phyloP scores from a whole-genome alignment of 2,888 invertebrate species.

The Himalopsyche anomala region DNA sequence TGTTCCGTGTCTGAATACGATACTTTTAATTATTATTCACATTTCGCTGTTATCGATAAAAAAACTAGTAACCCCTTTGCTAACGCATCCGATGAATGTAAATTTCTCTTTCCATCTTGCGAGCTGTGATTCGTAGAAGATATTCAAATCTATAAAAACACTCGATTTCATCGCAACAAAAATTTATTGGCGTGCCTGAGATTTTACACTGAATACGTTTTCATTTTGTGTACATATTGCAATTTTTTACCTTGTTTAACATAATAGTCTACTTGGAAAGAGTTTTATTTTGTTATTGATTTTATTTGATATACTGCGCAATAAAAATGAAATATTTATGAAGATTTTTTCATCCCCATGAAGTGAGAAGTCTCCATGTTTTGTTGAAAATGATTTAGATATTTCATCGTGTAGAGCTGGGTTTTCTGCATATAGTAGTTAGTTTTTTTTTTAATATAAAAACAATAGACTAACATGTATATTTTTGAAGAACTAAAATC shows the following conservation, averaged over 20 bases:
- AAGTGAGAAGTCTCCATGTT: too few relatives aligned
- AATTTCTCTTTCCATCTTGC: slow-evolving; percentile 57
- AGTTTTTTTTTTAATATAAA: too few relatives aligned
- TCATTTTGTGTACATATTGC: neutral
- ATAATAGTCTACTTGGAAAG: neutral
- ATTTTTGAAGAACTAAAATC: too few relatives aligned
- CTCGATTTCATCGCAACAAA: slow-evolving; percentile 51
- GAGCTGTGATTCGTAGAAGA: neutral
- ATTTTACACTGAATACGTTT: neutral
- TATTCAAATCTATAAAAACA: slow-evolving; percentile 46
- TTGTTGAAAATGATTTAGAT: too few relatives aligned
- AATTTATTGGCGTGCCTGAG: slow-evolving; percentile 7
- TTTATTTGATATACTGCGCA: too few relatives aligned
- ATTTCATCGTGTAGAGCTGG: too few relatives aligned
- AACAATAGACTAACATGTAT: too few relatives aligned
- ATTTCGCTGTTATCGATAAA: slow-evolving; percentile 38
- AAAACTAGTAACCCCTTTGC: slow-evolving; percentile 59
- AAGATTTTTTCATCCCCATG: too few relatives aligned
- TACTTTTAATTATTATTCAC: neutral
- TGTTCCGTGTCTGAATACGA: neutral
- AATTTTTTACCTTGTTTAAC: neutral
- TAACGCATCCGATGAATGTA: slow-evolving; percentile 56
- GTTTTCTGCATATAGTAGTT: too few relatives aligned
- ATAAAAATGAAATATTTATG: too few relatives aligned
- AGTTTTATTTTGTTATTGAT: too few relatives aligned